Base-by-base conservation (phyloP, 1,140 invertebrate species). In the Sitobion miscanthi region DNA sequence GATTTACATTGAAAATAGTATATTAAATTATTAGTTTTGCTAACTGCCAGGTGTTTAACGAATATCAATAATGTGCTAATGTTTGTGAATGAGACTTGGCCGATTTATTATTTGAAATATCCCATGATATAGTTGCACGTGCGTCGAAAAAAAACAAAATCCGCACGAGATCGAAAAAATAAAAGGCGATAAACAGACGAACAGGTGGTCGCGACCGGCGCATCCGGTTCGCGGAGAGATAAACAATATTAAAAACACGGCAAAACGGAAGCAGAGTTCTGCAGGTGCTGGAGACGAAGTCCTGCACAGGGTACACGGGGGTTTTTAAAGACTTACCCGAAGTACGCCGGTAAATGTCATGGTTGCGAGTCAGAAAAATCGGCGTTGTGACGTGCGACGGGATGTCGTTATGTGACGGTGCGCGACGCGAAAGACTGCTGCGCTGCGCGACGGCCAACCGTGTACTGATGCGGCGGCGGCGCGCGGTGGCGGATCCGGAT, bases 401-500 rank as follows among this genome's bases (percentile, higher is more conserved):
- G 14, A 4, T 23, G 35, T 42, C 5, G 38, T 30, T 30, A 30
- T 30, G 45, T n/a, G 86, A 49, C 45, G 86, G 86, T n/a, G 54
- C 57, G 89, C 62, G 62, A 52, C 23, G 14, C 86, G 49, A 90
- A 35, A 52, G 14, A 77, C 62, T 77, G 49, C n/a, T 8, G 89
- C 54, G n/a, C 62, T 77, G 25, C 85, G 85, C 85, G 85, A 45
- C 77, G 90, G 90, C 90, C 11, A 14, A 91, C 11, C 45, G 88
- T 77, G 62, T 77, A 77, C 88, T 54, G 88, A 49, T 47, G 54
- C 88, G 88, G 77, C 49, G 45, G 11, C 69, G 45, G 91, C 91
- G 47, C 77, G 47, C 77, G 47, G 91, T 83, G 47, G 69, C 62
- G 69, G 90, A 91, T 91, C 90, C 90, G 90, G 90, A 91, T 91